Evolutionary conservation across 2,113 vertebrate species (phyloP), one percentile per base, ranked within the genome.

Genomic region (Cephalopholis sonnerati): DNA sequence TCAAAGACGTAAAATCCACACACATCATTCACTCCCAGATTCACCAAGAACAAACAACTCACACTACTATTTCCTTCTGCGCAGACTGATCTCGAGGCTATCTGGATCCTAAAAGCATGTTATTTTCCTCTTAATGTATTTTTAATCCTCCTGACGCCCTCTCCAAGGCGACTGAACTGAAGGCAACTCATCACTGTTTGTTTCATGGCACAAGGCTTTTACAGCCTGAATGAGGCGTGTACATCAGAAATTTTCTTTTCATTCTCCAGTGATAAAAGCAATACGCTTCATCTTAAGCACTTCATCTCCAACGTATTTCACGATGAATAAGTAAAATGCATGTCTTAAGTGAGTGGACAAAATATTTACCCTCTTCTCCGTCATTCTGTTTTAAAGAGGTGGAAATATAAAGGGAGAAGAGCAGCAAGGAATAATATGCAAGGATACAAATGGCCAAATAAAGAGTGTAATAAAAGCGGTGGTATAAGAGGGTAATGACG

Each of bases 291-390:
- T 70, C 62, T 54, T 7, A 41, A 44, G 41, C n/a, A 6, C 73
- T 61, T 78, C 15, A 64, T 84, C 69, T 69, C 22, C 29, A 44
- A 7, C 65, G 36, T n/a, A 54, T 36, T 66, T 36, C n/a, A 44
- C 1, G 10, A 74, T 83, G 62, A 89, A 81, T 84, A 77, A 81
- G 67, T 82, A 59, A 87, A 85, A 39, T 17, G 12, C 9, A 27
- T 39, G 62, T 84, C 72, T 81, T 46, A 7, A 7, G 57, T 3
- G 24, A 25, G 18, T 57, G 53, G 59, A 41, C 70, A 73, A 63
- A 79, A 57, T 76, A 53, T 70, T 72, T 36, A 18, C 10, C 41
- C 25, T 20, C 24, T 29, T 61, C 36, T 65, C n/a, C 12, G 11
- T 63, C 50, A 0, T 57, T 65, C 39, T 66, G 39, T 70, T 20